Evolutionary conservation across 2,888 invertebrate species (phyloP), one percentile per base, ranked within the genome.

Genomic region (Parapristionchus giblindavisi): DNA sequence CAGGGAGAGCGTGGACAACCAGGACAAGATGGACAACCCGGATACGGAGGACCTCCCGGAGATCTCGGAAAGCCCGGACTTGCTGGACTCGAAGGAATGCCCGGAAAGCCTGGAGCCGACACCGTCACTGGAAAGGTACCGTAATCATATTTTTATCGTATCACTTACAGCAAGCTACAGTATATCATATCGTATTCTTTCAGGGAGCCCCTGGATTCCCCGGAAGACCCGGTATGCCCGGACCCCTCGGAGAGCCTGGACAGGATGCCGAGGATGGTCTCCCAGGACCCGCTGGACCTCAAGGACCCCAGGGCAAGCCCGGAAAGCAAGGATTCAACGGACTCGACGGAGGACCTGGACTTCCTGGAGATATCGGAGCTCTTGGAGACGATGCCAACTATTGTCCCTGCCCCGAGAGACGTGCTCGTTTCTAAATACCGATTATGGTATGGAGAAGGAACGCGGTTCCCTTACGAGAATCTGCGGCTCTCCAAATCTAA

Each of bases 261-360:
- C 79, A 79, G 77, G 77, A 79, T 43, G 83, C 80, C 76, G 76
- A 79, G 32, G 80, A 81, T 56, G 83, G 83, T 77, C 77, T 79
- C 52, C 78, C 77, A 51, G 83, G 83, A 75, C 75, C 74, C 36
- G 60, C 63, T 11, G 83, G 83, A 75, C 75, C 78, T 24, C 75
- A 78, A 73, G 82, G 82, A 79, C 80, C 80, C 71, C 78, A 81
- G 61, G 83, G 83, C 76, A 79, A 81, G 73, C 80, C 80, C 63
- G 83, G 83, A 78, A 80, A 81, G 77, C 81, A 80, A 60, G 83
- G 83, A 58, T 83, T 81, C 81, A 79, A 80, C 65, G 83, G 83
- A 72, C 78, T 80, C 74, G 80, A 80, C 65, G 83, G 83, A 75
- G 81, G 76, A 48, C 80, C 79, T 48, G 83, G 83, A 77, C 80